Conservation (phyloP, 2,888 invertebrate species). For the Autographa pulchrina region DNA sequence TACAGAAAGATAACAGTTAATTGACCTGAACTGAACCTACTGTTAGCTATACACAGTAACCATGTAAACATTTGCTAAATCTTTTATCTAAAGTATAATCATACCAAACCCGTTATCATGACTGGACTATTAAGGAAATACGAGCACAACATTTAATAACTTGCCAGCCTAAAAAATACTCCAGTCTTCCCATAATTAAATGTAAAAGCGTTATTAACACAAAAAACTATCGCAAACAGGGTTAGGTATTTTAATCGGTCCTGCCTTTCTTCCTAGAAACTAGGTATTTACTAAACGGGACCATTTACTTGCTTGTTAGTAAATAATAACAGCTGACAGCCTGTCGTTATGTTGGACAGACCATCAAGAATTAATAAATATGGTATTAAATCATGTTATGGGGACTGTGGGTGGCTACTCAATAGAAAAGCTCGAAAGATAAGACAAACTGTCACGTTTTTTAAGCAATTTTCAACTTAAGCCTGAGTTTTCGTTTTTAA, state of each 20-base stretch:
- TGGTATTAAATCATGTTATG: neutral
- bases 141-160: neutral
- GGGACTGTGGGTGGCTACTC: neutral
- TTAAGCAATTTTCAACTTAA: too few species aligned
- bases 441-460: too few species aligned
- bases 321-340: slow-evolving; percentile 21
- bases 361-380: slow-evolving; percentile 6
- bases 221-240: neutral
- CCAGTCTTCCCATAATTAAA: neutral
- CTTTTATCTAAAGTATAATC: neutral
- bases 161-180: neutral
- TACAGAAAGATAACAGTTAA: too few species aligned
- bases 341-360: slow-evolving; percentile 18
- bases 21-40: too few species aligned
- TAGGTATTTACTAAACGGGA: slow-evolving; percentile 39
- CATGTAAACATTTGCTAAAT: neutral
- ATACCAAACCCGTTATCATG: neutral
- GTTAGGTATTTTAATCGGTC: neutral
- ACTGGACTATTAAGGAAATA: neutral
- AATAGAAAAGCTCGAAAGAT: neutral
- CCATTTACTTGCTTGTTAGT: slow-evolving; percentile 29
- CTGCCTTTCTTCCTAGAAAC: slow-evolving; percentile 32
- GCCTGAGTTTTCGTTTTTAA: too few species aligned
- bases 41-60: too few species aligned
- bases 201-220: neutral